Base-by-base conservation (phyloP, 1,140 invertebrate genomes). In the Drosophila ercepeae region DNA sequence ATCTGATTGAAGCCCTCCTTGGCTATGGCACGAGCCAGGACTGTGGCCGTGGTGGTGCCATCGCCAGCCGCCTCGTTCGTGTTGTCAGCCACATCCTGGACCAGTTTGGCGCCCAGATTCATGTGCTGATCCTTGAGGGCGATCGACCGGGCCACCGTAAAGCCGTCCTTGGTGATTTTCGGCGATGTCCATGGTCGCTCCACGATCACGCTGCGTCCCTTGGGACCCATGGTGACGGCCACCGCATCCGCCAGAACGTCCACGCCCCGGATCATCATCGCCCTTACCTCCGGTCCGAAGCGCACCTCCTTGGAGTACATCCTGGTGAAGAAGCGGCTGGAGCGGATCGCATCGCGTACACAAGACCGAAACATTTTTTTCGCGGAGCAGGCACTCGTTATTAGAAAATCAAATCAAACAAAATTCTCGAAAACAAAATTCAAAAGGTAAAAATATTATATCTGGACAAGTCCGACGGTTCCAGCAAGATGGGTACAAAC, bases 161-260 rank as follows among this genome's bases (percentile, higher is more conserved):
- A 99, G 72, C 99, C 99, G 91, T 99, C 99, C 92, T 99, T 99
- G 13, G 98, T 99, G 82, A 99, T 99, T 93, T 99, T 99, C 4
- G 99, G 99, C 67, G 97, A 97, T 4, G 99, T 98, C 98, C 98
- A 99, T 8, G 97, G 98, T 91, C 99, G 98, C 92, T 99, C 99
- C 65, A 99, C 93, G 75, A 99, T 99, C 1, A 99, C 99, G 92
- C 99, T 99, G 74, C 99, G 95, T 34, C 99, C 99, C 95, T 99
- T 99, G 48, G 99, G 99, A 36, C 99, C 99, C 98, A 99, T 99
- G n/a, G 99, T 99, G 11, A 99, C 98, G 4, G 99, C 98, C 9
- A 99, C 99, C 21, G 98, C 98, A 94, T 99, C 98, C 41, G 99
- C 97, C n/a, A 99, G 93, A 14, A 99, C 94, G 92, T 99, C 98